Base-by-base conservation (phyloP, 2,797 vertebrate genomes). In the Centroberyx gerrardi region DNA sequence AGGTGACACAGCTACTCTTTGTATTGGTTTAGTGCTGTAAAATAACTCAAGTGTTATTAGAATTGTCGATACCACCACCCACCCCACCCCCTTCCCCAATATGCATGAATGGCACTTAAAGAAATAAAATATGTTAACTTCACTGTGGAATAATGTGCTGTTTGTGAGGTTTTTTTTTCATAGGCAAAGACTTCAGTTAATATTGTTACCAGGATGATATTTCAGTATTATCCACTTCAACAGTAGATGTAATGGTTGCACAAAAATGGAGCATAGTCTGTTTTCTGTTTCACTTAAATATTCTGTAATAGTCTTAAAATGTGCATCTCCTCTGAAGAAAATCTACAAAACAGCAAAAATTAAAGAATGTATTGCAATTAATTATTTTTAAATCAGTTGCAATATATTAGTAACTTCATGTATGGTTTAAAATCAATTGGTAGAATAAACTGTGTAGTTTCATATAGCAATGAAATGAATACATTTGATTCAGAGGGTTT, bases 91-190 rank as follows among this genome's bases (percentile, higher is more conserved):
- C 79, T 68, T n/a, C 89, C 95, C 94, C 93, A 95, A 97, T 97
- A 97, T 97, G 97, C 97, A 97, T 97, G 97, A 97, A 97, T 96
- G 97, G 96, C 96, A 97, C 96, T 97, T 96, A 97, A 96, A 94
- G 90, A 96, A 97, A 97, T 96, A 97, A 95, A 96, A 95, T 96
- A 96, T 95, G 95, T 95, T 97, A 96, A 96, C 95, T 96, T 96
- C 95, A 96, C 95, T 96, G 95, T 96, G 94, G 93, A 96, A 93
- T 92, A 84, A 87, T 88, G 82, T 93, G 89, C 87, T 87, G 89
- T 90, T 92, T 87, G 56, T 55, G 82, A 81, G 49, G 27, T 90
- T 90, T 87, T 74, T 90, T 86, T 40, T 52, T 14, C 14, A 28
- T 44, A 42, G 48, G 38, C 29, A 22, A 49, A 12, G 27, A 14